These are phyloP conservation scores for Drosophila paramelanica DNA, from an alignment of 2,888 invertebrate genomes.

Conservation along the genomic window DNA sequence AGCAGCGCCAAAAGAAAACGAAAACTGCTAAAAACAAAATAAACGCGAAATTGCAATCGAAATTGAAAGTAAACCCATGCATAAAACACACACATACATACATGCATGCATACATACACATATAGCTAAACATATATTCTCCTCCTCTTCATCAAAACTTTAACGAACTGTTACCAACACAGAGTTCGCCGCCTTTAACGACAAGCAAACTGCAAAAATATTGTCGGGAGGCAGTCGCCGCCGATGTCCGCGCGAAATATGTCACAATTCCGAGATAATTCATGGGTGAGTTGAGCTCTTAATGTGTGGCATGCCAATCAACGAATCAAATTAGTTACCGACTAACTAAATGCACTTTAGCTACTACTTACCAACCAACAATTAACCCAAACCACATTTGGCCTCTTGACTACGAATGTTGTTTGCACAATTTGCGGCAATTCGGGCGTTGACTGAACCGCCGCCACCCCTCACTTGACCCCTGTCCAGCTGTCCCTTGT, in stretches of 20 bases:
- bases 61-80: constrained; percentile 57
- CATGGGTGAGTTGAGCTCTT: constrained; percentile 81
- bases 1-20: constrained; percentile 41
- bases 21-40: constrained; percentile 35
- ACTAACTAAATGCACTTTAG: constrained; percentile 25
- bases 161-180: constrained; percentile 15
- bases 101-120: neutral
- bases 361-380: constrained; percentile 9
- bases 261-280: constrained; percentile 84
- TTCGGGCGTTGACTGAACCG: constrained; percentile 12
- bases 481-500: constrained; percentile 8
- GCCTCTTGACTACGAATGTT: constrained; percentile 7
- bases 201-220: neutral
- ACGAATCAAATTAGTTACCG: constrained; percentile 3
- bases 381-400: constrained; percentile 25
- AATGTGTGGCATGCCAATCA: constrained; percentile 16
- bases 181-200: constrained; percentile 1
- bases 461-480: neutral
- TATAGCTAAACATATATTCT: constrained; percentile 5
- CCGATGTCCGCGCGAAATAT: constrained; percentile 67
- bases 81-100: neutral
- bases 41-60: constrained; percentile 51
- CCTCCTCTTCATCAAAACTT: constrained; percentile 11
- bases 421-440: constrained; percentile 30
- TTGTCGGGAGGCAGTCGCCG: constrained; percentile 31